Percentiles rank a stretch among this genome's conserved stretches.
phyloP scores from a whole-genome alignment of 2,113 vertebrate genomes.

The Caretta caretta region DNA sequence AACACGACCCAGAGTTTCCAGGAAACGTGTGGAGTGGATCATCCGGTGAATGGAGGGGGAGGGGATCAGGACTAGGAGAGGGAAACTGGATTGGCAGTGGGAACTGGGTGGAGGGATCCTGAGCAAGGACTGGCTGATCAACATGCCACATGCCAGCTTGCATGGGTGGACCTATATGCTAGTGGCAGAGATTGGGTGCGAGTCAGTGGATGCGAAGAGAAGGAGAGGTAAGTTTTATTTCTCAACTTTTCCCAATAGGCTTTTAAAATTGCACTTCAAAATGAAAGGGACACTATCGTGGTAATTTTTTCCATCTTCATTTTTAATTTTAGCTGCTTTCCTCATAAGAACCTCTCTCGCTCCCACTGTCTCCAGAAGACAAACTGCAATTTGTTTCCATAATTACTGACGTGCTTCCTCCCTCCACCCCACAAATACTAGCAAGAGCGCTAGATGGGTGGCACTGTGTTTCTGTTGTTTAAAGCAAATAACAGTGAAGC shows the following conservation, averaged over 20 bases:
- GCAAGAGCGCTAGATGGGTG: not conserved
- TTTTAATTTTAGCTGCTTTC: not conserved
- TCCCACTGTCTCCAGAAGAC: not conserved
- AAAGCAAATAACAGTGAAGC: not conserved
- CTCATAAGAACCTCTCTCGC: not conserved
- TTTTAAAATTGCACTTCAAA: not conserved
- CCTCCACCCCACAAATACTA: not conserved
- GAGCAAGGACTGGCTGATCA: not conserved
- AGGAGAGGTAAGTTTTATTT: fast-evolving
- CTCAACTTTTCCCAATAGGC: not conserved
- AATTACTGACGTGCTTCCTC: not conserved
- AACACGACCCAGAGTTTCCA: not conserved
- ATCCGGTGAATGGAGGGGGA: not conserved
- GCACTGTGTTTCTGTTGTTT: slow-evolving; percentile 14
- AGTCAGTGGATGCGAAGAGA: not conserved
- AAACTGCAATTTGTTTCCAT: not conserved
- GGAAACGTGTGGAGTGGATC: not conserved
- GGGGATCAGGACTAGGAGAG: fast-evolving
- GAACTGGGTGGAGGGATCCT: not conserved
- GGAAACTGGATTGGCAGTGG: not conserved
- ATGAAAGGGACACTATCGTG: not conserved
- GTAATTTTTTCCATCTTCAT: not conserved
- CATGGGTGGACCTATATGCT: fast-evolving
- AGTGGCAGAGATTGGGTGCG: fast-evolving
- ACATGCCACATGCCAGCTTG: not conserved